These are phyloP conservation scores for Pseudochaenichthys georgianus DNA, from an alignment of 2,797 vertebrate species.

Conservation along the genomic window DNA sequence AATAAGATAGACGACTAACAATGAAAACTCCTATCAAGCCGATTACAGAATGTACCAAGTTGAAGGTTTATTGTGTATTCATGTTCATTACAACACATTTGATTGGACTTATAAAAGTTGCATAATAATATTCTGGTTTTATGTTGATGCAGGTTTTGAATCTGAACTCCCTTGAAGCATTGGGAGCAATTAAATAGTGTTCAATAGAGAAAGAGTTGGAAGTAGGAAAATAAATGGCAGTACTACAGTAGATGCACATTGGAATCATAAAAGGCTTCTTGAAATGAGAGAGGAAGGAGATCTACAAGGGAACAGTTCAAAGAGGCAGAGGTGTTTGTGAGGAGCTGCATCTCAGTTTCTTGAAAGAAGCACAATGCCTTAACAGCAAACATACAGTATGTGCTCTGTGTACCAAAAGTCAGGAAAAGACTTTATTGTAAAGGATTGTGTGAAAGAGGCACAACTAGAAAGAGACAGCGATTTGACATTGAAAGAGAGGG, in stretches of 20 bases:
- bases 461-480: slow-evolving; percentile 10
- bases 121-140: neutral
- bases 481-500: slow-evolving; percentile 33
- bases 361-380: slow-evolving; percentile 34
- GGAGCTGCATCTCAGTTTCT: slow-evolving; percentile 28
- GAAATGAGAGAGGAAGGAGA: slow-evolving; percentile 38
- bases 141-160: slow-evolving; percentile 15
- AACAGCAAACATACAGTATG: slow-evolving; percentile 43
- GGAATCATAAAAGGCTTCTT: slow-evolving; percentile 35
- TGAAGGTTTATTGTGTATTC: neutral
- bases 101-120: neutral
- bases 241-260: neutral
- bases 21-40: neutral
- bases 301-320: slow-evolving; percentile 42
- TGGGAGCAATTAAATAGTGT: slow-evolving; percentile 6
- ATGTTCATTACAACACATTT: slow-evolving; percentile 12
- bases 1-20: neutral
- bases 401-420: slow-evolving; percentile 9
- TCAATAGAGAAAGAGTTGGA: slow-evolving; percentile 7
- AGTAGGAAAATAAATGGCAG: neutral
- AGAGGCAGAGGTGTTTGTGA: slow-evolving; percentile 30
- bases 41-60: neutral
- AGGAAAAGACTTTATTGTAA: slow-evolving; percentile 28
- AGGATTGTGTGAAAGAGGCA: slow-evolving; percentile 39
- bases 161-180: slow-evolving; percentile 5